phyloP scores from a whole-genome alignment of 2,797 vertebrate species.

The Phrynocephalus vlangalii region DNA sequence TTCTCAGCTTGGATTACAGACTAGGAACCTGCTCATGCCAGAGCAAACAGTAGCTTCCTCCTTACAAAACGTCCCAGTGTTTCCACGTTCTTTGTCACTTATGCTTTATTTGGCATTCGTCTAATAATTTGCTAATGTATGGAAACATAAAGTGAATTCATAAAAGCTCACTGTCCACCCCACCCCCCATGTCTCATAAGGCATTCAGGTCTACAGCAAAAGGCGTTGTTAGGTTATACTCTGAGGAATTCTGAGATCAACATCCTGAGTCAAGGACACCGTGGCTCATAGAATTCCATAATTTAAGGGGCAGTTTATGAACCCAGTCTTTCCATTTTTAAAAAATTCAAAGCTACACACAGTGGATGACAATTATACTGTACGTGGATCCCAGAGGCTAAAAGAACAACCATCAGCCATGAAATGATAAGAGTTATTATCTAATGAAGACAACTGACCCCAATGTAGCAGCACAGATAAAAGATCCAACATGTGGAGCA shows the following conservation, averaged over 20 bases:
- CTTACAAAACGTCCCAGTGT: conserved; percentile 28
- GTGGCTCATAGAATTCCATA: accelerated
- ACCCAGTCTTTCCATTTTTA: neutral
- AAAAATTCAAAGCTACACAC: neutral
- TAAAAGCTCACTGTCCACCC: neutral
- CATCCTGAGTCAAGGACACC: neutral
- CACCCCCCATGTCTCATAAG: neutral
- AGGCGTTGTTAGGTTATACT: neutral
- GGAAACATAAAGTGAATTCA: neutral
- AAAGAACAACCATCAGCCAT: accelerated
- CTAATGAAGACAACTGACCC: neutral
- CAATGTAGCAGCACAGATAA: neutral
- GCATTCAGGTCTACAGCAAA: neutral
- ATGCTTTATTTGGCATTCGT: conserved; percentile 18
- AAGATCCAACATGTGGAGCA: neutral
- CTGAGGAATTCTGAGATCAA: neutral
- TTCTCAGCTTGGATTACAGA: neutral
- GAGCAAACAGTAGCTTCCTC: neutral
- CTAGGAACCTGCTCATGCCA: neutral
- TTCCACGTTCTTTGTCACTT: conserved; percentile 15
- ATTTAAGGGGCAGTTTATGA: accelerated
- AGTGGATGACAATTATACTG: neutral
- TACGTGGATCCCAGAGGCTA: neutral
- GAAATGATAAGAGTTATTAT: neutral
- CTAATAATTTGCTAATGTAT: neutral